Evolutionary conservation across 2,797 vertebrate species (phyloP).

Genomic region (Amblyopsis hoosieri): DNA sequence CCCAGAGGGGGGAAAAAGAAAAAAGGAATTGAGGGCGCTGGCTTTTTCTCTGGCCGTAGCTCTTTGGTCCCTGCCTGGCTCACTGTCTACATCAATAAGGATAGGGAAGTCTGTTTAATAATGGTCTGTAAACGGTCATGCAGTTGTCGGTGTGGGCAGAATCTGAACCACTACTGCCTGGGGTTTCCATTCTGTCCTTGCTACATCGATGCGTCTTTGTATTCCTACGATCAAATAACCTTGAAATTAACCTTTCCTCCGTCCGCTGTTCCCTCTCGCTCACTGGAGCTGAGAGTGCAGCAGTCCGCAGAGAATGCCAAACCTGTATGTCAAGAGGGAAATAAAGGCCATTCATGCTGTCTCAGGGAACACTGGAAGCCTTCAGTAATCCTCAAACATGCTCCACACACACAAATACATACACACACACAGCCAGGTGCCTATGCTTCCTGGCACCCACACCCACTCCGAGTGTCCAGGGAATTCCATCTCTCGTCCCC

Average conservation of each 20-base stretch:
- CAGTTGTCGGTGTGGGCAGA: conserved; percentile 33
- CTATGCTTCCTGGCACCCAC: conserved; percentile 2
- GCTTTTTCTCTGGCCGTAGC: conserved; percentile 36
- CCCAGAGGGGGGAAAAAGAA: conserved; percentile 17
- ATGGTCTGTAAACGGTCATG: conserved; percentile 72
- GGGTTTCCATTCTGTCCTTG: neutral
- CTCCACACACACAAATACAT: conserved; percentile 20
- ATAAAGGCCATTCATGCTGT: conserved; percentile 49
- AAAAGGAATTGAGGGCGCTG: conserved; percentile 28
- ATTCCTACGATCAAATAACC: neutral
- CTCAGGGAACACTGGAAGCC: conserved; percentile 44
- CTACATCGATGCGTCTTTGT: neutral
- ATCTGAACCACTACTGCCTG: conserved; percentile 14
- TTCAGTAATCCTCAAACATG: conserved; percentile 32
- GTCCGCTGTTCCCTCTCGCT: neutral
- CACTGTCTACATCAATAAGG: conserved; percentile 1
- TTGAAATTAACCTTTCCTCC: neutral
- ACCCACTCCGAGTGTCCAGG: neutral
- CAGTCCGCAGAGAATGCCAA: conserved; percentile 12
- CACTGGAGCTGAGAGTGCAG: conserved; percentile 17
- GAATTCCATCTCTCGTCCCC: conserved; percentile 1
- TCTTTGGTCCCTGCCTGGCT: conserved; percentile 64
- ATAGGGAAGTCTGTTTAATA: conserved; percentile 18
- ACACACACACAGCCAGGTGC: conserved; percentile 16
- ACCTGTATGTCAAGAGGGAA: conserved; percentile 26